Evolutionary conservation across 53 echinoderm and acorn worm genomes (phyloP), one percentile per base, ranked within the genome.

Genomic region (Crossaster papposus): DNA sequence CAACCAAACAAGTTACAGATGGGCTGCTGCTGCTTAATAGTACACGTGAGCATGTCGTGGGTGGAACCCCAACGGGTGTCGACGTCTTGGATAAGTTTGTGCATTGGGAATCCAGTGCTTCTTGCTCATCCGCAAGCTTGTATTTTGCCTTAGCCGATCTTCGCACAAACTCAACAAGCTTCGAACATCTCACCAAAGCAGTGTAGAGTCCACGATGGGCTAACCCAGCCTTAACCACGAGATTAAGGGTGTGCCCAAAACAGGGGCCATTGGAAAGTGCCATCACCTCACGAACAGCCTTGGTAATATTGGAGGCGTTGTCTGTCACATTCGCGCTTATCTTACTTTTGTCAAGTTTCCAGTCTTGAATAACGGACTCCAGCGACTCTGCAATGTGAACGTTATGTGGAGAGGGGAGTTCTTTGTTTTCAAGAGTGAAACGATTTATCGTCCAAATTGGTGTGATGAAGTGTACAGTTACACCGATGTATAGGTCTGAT

Each of bases 161-260:
- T 2, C 26, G 64, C 1, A 65, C 36, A 18, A 35, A 22, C 2
- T 82, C 35, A 22, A 82, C 82, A 26, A 82, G 64, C 22, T 37
- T 82, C 0, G 35, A 10, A 30, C 89, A 89, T 22, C 79, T 35
- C 1, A 38, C 70, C 17, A 79, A 17, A 0, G 89, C 29, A 15
- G 88, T 78, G 29, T 77, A 29, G 2, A 88, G 36, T 32, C 15
- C 12, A 14, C 20, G 11, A 4, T 65, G n/a, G 9, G 64, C 79
- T 4, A 89, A 64, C 12, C 65, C 89, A 2, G 79, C 70, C 14
- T 32, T 79, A 2, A 89, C 79, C 1, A 89, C 51, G 70, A 70
- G 38, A 65, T 89, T 89, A 0, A 89, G 79, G 50, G 15, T 65
- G 22, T 79, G 79, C 14, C 89, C 89, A 51, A 89, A 89, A 26